Percentiles rank a stretch among this genome's conserved stretches.
Evolutionary conservation across 2,888 invertebrate genomes (phyloP).

Genomic region (Sarcophaga rosellei): DNA sequence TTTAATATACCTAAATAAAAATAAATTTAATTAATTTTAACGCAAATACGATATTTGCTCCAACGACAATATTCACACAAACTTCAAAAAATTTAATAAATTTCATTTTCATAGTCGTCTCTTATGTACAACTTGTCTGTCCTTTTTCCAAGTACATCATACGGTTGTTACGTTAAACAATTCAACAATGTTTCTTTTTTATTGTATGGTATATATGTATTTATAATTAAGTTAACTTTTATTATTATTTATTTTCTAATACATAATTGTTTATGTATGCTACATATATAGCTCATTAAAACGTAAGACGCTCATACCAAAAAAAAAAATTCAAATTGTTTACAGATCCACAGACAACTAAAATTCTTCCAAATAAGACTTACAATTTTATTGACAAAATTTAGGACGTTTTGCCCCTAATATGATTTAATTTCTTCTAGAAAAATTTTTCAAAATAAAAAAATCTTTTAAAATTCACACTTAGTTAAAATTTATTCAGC

Average conservation of each 20-base stretch:
- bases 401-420: background rate
- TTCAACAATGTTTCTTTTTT: constrained; percentile 33
- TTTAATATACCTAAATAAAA: background rate
- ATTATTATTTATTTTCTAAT: background rate
- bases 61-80: background rate
- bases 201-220: constrained; percentile 28
- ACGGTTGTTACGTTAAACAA: constrained; percentile 38
- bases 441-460: background rate
- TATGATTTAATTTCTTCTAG: background rate
- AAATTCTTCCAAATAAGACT: background rate
- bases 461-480: too few relatives aligned
- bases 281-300: too few relatives aligned
- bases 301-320: too few relatives aligned
- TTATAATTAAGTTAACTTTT: constrained; percentile 38
- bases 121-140: background rate
- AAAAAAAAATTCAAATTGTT: too few relatives aligned
- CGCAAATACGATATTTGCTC: too few relatives aligned
- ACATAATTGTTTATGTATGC: background rate
- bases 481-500: too few relatives aligned
- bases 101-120: constrained; percentile 2
- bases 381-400: background rate
- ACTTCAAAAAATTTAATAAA: background rate
- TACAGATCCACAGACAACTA: background rate
- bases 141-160: constrained; percentile 14
- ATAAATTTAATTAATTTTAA: too few relatives aligned